Conservation (phyloP, 2,797 vertebrate genomes). For the Spinus pinus region DNA sequence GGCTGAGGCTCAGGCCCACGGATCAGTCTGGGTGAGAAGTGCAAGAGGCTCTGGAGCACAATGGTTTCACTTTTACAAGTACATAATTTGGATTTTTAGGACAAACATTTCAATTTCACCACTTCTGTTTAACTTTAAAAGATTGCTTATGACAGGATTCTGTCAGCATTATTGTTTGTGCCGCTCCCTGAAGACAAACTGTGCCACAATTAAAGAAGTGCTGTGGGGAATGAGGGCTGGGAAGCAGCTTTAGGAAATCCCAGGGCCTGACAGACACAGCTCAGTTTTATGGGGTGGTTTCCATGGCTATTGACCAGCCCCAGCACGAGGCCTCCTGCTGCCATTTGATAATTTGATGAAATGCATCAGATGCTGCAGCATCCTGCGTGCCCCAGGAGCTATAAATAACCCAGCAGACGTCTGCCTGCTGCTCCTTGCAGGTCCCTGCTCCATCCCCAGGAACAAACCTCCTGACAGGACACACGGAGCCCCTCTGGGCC, state of each 20-base stretch:
- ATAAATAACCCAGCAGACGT: constrained; percentile 60
- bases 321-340: not conserved
- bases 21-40: not conserved
- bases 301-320: constrained; percentile 39
- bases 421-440: constrained; percentile 41
- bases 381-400: constrained; percentile 45
- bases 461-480: constrained; percentile 34
- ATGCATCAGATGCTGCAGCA: constrained; percentile 6
- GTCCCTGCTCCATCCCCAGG: constrained; percentile 50
- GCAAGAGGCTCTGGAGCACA: not conserved
- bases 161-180: not conserved
- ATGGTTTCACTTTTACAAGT: not conserved
- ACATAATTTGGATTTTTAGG: not conserved
- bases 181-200: not conserved
- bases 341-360: not conserved
- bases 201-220: not conserved
- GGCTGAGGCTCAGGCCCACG: not conserved
- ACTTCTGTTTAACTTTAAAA: not conserved
- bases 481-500: constrained; percentile 59
- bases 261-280: not conserved
- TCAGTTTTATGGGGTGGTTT: not conserved
- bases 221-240: not conserved
- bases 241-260: not conserved
- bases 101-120: not conserved
- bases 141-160: not conserved